phyloP scores from a whole-genome alignment of 2,797 vertebrate genomes.

The Nasua narica region DNA sequence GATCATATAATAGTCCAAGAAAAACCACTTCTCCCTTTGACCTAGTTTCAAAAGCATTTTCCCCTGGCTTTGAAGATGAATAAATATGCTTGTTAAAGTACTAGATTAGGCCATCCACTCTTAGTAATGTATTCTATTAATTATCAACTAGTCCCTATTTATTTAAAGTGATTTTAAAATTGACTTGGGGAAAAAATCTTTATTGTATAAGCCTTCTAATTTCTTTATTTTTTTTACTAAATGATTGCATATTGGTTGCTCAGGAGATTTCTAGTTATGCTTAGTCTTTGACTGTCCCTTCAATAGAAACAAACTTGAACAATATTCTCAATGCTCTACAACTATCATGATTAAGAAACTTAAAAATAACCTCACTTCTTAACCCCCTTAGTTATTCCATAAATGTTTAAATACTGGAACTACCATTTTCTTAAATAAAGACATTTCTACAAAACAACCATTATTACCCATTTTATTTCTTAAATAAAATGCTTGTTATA shows the following conservation, averaged over 20 bases:
- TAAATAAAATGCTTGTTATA: slow-evolving; percentile 33
- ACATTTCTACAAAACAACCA: not conserved
- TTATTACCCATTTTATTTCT: slow-evolving; percentile 17
- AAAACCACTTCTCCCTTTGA: slow-evolving; percentile 38
- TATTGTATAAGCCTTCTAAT: slow-evolving; percentile 37
- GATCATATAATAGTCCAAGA: slow-evolving; percentile 18
- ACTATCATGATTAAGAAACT: slow-evolving; percentile 5
- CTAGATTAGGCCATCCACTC: not conserved
- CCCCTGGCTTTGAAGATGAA: slow-evolving; percentile 46
- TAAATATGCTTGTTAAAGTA: slow-evolving; percentile 51
- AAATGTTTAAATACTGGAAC: not conserved
- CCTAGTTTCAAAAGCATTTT: slow-evolving; percentile 45
- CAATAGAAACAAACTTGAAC: slow-evolving; percentile 22
- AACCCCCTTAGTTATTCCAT: not conserved
- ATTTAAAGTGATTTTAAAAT: slow-evolving; percentile 53
- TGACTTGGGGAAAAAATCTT: slow-evolving; percentile 25
- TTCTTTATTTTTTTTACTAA: slow-evolving; percentile 41
- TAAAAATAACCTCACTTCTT: not conserved
- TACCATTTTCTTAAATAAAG: slow-evolving; percentile 22
- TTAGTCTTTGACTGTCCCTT: slow-evolving; percentile 32
- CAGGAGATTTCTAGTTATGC: not conserved
- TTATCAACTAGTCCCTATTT: slow-evolving; percentile 3
- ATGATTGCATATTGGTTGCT: not conserved
- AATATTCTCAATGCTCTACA: not conserved
- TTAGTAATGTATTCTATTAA: slow-evolving; percentile 46